Evolutionary conservation across 2,797 vertebrate species (phyloP).

Genomic region (Artibeus lituratus): DNA sequence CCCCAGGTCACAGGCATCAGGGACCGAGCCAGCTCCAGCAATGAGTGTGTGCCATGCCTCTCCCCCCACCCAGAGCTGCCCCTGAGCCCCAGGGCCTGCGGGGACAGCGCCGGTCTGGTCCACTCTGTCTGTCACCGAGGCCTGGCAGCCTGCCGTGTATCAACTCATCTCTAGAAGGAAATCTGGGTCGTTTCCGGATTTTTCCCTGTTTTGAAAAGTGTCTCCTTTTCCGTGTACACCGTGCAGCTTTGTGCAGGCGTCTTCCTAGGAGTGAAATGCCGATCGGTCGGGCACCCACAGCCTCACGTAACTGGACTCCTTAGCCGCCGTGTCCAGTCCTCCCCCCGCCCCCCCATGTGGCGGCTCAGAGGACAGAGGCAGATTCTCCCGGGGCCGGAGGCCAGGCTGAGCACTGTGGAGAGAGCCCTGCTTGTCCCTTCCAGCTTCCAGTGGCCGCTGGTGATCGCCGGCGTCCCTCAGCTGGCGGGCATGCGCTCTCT

Average conservation of each 20-base stretch:
- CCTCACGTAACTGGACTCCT: fast-evolving
- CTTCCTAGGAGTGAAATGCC: background rate
- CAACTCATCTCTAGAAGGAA: background rate
- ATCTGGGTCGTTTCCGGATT: no score
- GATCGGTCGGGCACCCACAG: fast-evolving
- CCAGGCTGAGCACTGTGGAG: background rate
- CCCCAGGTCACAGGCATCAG: background rate
- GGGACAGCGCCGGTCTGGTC: background rate
- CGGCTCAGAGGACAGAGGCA: background rate
- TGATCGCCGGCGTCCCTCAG: background rate
- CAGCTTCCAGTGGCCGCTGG: background rate
- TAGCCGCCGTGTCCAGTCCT: fast-evolving
- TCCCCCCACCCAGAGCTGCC: background rate
- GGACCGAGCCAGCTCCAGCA: no score
- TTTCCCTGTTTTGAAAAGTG: no score
- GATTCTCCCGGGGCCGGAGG: background rate
- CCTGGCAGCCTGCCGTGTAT: fast-evolving
- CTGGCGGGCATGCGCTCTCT: background rate
- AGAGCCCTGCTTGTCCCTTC: background rate
- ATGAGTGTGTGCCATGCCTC: no score
- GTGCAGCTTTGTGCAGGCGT: no score
- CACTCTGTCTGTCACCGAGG: fast-evolving
- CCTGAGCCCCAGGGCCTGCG: background rate
- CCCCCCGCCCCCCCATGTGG: no score
- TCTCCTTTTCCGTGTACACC: background rate